Base-by-base conservation (phyloP, 2,797 vertebrate species). In the Mycteria americana region DNA sequence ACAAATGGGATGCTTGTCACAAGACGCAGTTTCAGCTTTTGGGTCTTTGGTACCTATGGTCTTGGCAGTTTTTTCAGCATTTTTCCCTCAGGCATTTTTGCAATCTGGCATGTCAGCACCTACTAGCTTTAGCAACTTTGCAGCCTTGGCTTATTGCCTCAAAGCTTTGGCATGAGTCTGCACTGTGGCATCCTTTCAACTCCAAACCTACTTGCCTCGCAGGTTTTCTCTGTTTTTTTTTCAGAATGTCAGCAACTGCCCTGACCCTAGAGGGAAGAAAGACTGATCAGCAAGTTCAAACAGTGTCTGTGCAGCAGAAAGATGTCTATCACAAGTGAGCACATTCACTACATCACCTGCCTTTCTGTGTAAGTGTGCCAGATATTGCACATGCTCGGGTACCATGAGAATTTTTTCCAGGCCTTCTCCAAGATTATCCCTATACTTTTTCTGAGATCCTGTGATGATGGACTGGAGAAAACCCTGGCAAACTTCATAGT, bases 181-280 rank as follows among this genome's bases (percentile, higher is more conserved):
- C 69, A 63, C 35, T 63, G 80, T 95, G 92, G 94, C 88, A 91
- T 95, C 70, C 85, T 96, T 95, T 97, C 96, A 93, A 84, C 89
- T 92, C 88, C 67, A 86, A 95, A 88, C 95, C 63, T 93, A 88
- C 94, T 95, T 14, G 83, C 70, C 95, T 96, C 80, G 3, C 93
- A 95, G 89, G 95, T 95, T 96, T 94, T 88, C 85, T 92, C 72
- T 72, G 70, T 37, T 70, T 59, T 74, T 74, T 60, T 96, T 93
- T 88, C 50, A 86, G 91, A 85, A 95, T 94, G 95, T 96, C 96
- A 96, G 96, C 94, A 96, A 70, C 45, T 89, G 83, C 70, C 90
- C 72, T 88, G 78, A 91, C 87, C 78, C 89, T 85, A 85, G 50
- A 39, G 63, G 33, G n/a, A 83, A 91, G 83, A 69, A 88, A 93